A percentile compares a stretch with the other conserved stretches of the same genome.
Evolutionary conservation across 2,113 vertebrate species (phyloP).

Genomic region (Pterocles gutturalis): DNA sequence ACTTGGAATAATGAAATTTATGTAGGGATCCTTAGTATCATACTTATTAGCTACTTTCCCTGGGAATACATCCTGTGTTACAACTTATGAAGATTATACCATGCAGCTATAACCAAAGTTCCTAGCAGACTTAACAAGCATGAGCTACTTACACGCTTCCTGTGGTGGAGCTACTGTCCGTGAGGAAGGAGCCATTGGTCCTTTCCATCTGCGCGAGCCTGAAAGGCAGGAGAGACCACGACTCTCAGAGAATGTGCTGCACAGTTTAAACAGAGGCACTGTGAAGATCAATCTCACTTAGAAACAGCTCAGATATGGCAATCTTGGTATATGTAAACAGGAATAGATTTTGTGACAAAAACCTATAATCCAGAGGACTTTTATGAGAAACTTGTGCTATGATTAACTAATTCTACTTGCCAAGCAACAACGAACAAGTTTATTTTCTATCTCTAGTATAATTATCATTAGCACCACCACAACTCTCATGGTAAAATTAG

Average conservation of each 20-base stretch:
- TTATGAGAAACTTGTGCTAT: not conserved
- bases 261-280: not conserved
- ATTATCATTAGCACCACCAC: conserved; percentile 34
- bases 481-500: conserved; percentile 18
- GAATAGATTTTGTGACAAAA: not conserved
- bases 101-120: not conserved
- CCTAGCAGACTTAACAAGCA: not conserved
- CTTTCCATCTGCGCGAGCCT: conserved; percentile 97
- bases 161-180: conserved; percentile 94
- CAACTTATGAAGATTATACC: not conserved
- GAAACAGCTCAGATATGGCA: not conserved
- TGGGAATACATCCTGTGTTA: not conserved
- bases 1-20: conserved; percentile 4
- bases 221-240: not conserved
- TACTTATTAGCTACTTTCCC: not conserved
- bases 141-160: conserved; percentile 93
- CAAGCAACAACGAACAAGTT: not conserved
- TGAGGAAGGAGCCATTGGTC: conserved; percentile 93
- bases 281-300: not conserved
- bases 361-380: not conserved
- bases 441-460: conserved; percentile 23
- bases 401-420: conserved; percentile 44
- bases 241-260: not conserved
- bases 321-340: not conserved
- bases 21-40: not conserved